Conservation (phyloP, 2,113 vertebrate genomes). For the Chloropsis hardwickii region DNA sequence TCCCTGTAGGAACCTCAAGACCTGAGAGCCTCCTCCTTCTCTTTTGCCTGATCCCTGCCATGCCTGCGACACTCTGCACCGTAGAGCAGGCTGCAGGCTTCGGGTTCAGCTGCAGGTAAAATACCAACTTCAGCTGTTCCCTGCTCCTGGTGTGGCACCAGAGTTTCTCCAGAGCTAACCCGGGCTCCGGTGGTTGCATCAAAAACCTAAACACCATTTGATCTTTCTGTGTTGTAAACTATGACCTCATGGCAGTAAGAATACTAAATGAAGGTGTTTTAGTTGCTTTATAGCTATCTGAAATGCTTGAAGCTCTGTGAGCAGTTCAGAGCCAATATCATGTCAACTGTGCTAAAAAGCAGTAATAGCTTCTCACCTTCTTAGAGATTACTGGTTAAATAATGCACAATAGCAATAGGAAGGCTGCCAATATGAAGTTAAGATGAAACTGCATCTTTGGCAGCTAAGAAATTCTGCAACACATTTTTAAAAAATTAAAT, state of each 20-base stretch:
- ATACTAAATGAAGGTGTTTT: conserved; percentile 65
- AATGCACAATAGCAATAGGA: conserved; percentile 38
- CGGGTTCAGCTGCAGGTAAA: no score
- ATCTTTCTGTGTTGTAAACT: conserved; percentile 59
- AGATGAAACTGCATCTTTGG: conserved; percentile 55
- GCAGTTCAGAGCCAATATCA: conserved; percentile 33
- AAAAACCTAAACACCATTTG: conserved; percentile 52
- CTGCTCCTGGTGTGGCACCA: no score
- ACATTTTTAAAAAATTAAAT: background rate
- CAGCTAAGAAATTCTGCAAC: conserved; percentile 55
- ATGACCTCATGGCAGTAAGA: conserved; percentile 70
- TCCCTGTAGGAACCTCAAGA: no score
- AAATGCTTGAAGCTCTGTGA: conserved; percentile 61
- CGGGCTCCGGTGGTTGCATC: no score
- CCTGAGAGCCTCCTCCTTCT: no score
- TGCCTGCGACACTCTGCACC: no score
- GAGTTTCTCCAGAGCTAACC: no score
- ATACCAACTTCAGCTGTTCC: no score
- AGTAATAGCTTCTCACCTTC: conserved; percentile 73
- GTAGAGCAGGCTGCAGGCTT: no score
- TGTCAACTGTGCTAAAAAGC: conserved; percentile 67
- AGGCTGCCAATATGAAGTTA: conserved; percentile 46
- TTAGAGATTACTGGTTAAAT: conserved; percentile 67
- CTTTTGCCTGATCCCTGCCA: no score
- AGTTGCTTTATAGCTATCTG: conserved; percentile 71